A percentile compares a stretch with the other conserved stretches of the same genome.
phyloP scores from a whole-genome alignment of 2,113 vertebrate species.

The Prochilodus magdalenae region DNA sequence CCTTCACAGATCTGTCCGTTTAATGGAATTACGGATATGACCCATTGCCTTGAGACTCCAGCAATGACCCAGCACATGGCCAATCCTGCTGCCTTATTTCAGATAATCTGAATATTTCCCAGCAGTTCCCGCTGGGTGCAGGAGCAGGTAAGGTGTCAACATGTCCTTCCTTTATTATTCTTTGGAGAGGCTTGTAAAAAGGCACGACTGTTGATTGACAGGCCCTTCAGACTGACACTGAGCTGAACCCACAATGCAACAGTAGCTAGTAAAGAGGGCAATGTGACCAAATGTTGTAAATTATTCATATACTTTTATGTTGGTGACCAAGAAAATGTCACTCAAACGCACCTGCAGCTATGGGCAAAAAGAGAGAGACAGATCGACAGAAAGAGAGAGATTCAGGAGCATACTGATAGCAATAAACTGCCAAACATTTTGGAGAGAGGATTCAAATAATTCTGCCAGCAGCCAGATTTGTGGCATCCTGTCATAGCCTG shows the following conservation, averaged over 20 bases:
- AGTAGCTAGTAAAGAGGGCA: background rate
- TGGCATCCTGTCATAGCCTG: background rate
- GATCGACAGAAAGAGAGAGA: constrained; percentile 7
- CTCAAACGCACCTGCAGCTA: background rate
- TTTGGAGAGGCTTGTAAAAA: background rate
- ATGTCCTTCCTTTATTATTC: constrained; percentile 25
- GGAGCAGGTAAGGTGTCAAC: constrained; percentile 19
- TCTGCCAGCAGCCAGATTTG: constrained; percentile 7
- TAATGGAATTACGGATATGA: constrained; percentile 31
- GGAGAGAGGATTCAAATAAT: constrained; percentile 9
- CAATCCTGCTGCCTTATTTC: constrained; percentile 4
- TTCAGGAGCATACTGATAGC: background rate
- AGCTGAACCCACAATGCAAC: constrained; percentile 8
- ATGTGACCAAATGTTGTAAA: constrained; percentile 27
- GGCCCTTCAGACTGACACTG: constrained; percentile 19
- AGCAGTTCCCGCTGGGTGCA: background rate
- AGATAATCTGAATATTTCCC: constrained; percentile 22
- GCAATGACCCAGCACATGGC: constrained; percentile 16
- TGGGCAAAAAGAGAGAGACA: background rate
- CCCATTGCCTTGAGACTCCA: constrained; percentile 1
- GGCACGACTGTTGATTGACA: constrained; percentile 21
- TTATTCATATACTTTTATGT: constrained; percentile 32
- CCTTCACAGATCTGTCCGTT: constrained; percentile 31
- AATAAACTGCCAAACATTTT: constrained; percentile 1
- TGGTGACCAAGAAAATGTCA: constrained; percentile 18